A percentile compares a stretch with the other conserved stretches of the same genome.
phyloP scores from a whole-genome alignment of 2,113 vertebrate genomes.

The Odocoileus hemionus region DNA sequence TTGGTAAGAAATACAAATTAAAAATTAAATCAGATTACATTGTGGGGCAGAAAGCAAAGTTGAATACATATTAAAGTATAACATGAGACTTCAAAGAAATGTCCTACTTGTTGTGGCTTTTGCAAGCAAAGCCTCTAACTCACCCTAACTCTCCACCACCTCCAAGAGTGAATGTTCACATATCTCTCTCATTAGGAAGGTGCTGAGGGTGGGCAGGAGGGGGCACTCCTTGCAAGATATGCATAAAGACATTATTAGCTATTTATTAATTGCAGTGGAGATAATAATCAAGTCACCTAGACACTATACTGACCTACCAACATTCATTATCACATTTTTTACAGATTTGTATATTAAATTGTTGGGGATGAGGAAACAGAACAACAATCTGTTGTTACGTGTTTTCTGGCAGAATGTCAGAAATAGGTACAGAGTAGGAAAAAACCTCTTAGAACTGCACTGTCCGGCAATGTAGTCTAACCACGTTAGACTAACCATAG shows the following conservation, averaged over 20 bases:
- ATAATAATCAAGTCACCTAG: background rate
- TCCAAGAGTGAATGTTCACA: background rate
- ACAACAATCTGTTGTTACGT: background rate
- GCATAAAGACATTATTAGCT: background rate
- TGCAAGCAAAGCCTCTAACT: background rate
- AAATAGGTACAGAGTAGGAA: background rate
- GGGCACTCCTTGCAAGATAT: background rate
- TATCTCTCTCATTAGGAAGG: background rate
- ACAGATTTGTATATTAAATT: background rate
- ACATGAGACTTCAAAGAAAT: background rate
- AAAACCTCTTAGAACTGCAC: background rate
- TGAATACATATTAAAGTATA: background rate
- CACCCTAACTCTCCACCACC: too few species aligned
- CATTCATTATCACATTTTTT: background rate
- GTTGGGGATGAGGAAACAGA: background rate
- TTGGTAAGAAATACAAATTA: background rate
- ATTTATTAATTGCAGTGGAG: background rate
- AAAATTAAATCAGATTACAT: background rate
- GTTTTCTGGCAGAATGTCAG: background rate
- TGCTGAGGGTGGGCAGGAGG: background rate
- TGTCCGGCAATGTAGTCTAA: background rate
- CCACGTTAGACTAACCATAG: too few species aligned
- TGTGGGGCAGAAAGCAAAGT: background rate
- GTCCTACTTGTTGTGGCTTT: background rate
- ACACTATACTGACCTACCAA: background rate